A percentile compares a stretch with the other conserved stretches of the same genome.
phyloP scores from a whole-genome alignment of 1,140 invertebrate species.

The Pseudomyrmex gracilis region DNA sequence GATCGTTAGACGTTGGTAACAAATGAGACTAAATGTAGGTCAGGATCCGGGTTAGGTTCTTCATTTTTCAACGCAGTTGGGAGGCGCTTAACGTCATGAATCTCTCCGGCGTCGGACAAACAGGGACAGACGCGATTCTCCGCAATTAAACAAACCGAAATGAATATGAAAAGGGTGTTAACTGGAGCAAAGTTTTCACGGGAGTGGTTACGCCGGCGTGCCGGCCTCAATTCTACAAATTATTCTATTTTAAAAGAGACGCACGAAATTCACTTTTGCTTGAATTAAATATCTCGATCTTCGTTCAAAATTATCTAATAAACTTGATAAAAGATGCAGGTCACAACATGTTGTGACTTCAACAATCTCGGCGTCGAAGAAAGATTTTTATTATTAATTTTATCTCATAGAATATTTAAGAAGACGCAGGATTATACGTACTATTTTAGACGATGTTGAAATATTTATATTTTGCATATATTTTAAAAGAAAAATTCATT shows the following conservation, averaged over 20 bases:
- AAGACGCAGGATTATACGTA: not conserved
- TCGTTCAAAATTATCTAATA: slow-evolving; percentile 38
- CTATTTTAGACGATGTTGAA: slow-evolving; percentile 1
- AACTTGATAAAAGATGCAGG: not conserved
- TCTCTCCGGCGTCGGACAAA: slow-evolving; percentile 51
- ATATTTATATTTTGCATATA: not conserved
- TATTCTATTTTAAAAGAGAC: slow-evolving; percentile 35
- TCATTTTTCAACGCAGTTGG: slow-evolving; percentile 53
- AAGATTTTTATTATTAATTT: slow-evolving; percentile 20
- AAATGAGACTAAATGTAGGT: slow-evolving; percentile 57
- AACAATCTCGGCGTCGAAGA: not conserved
- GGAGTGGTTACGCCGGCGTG: slow-evolving; percentile 10
- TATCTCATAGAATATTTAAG: not conserved
- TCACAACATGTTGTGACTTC: slow-evolving; percentile 1
- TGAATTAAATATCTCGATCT: slow-evolving; percentile 10
- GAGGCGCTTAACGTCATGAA: slow-evolving; percentile 55
- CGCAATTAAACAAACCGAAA: slow-evolving; percentile 58
- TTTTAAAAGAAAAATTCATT: slow-evolving; percentile 21
- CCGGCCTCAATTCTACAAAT: slow-evolving; percentile 36
- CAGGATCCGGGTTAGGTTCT: slow-evolving; percentile 27
- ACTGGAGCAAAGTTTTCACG: slow-evolving; percentile 49
- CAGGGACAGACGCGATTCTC: slow-evolving; percentile 51
- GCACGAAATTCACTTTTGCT: slow-evolving; percentile 29
- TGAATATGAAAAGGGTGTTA: slow-evolving; percentile 54
- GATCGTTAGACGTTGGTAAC: slow-evolving; percentile 45